Conservation (phyloP, 2,888 invertebrate species). For the Pasiphila rectangulata region DNA sequence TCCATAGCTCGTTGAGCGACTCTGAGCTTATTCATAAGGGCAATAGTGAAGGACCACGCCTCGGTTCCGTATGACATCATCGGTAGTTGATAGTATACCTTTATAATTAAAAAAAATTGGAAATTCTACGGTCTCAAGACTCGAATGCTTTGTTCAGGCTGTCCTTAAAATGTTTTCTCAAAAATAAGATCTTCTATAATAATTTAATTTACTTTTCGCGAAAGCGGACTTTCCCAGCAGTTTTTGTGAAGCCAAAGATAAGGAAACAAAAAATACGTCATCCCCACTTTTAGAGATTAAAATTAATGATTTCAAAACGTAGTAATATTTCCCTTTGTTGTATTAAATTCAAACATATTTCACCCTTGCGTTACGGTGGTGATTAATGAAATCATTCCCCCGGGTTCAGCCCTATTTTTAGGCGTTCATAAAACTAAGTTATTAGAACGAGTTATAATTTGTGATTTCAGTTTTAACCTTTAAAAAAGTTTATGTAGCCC, state of each 20-base stretch:
- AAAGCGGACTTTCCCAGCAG: background rate
- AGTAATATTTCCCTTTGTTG: constrained; percentile 28
- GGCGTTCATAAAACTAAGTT: constrained; percentile 61
- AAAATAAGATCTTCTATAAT: too few relatives aligned
- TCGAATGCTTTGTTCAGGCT: too few relatives aligned
- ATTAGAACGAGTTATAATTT: constrained; percentile 45
- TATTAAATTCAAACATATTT: constrained; percentile 60
- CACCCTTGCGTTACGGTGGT: constrained; percentile 65
- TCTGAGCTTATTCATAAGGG: too few relatives aligned
- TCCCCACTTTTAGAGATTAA: constrained; percentile 49
- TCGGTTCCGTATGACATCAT: too few relatives aligned
- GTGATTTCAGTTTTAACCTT: constrained; percentile 26
- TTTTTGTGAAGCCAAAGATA: background rate
- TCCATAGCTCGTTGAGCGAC: too few relatives aligned
- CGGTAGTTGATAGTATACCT: too few relatives aligned
- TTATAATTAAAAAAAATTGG: too few relatives aligned
- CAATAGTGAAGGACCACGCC: too few relatives aligned
- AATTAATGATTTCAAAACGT: constrained; percentile 44
- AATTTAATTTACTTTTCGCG: background rate
- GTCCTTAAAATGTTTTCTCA: too few relatives aligned
- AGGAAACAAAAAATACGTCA: constrained; percentile 33
- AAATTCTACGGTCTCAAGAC: too few relatives aligned
- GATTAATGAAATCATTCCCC: constrained; percentile 69
- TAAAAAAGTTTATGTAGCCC: constrained; percentile 18
- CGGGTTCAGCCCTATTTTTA: constrained; percentile 52